Evolutionary conservation across 2,888 invertebrate genomes (phyloP), one percentile per base, ranked within the genome.

Genomic region (Dolichopus griseipennis): DNA sequence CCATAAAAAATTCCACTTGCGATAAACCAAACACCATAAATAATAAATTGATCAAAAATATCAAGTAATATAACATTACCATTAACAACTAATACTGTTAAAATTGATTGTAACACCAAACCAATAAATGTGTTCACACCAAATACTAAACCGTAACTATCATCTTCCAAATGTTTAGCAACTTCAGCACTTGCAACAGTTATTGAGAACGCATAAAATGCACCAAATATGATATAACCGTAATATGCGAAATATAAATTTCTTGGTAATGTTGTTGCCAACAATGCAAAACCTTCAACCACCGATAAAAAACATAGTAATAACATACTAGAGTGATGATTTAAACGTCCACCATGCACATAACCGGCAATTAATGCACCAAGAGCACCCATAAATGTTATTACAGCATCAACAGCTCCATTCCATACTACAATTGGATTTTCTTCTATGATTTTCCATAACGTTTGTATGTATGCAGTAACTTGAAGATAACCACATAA

Each of bases 81-180:
- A 0, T 80, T 76, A 62, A 81, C 73, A 1, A 81, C 77, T 8
- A 76, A 72, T 10, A 81, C 65, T 15, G 94, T 96, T 61, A 96
- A 80, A 41, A 93, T 77, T 0, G 92, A 88, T 81, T 96, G 95
- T 0, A 94, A 78, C 0, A 86, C 77, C 5, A 95, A 84, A 5
- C 94, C 93, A 0, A 92, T 71, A 68, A 95, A 88, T 0, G 92
- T 95, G 80, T 95, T 96, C 72, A 95, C 85, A 6, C 96, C 96
- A 80, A 96, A 95, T 72, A 97, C 90, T 4, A 96, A 83, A 0
- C 93, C 95, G 78, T 92, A 95, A 79, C 92, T 92, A 66, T 94
- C 92, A 74, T 91, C 90, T 68, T 87, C 85, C 69, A 96, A 84
- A 71, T 88, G 84, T 71, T 90, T 87, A 0, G 96, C 95, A 67